phyloP scores from a whole-genome alignment of 1,140 invertebrate genomes.

The Zaprionus ornatus region DNA sequence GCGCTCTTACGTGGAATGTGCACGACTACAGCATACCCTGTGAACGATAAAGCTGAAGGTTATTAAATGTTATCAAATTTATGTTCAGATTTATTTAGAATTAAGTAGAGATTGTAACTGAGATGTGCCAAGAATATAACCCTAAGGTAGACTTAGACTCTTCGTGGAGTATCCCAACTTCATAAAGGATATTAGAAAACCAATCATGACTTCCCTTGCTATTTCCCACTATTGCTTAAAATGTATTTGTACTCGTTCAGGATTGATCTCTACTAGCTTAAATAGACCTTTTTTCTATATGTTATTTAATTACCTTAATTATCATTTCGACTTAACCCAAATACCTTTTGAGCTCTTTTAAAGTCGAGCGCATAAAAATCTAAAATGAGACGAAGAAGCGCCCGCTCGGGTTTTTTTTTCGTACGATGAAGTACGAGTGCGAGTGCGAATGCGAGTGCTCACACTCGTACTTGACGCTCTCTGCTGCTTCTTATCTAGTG shows the following conservation, averaged over 20 bases:
- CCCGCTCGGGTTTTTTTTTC: conserved; percentile 49
- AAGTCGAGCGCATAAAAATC: conserved; percentile 16
- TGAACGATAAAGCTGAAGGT: background rate
- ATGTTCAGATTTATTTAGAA: background rate
- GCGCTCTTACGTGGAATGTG: too few species aligned
- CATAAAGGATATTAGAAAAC: too few species aligned
- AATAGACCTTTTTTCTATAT: too few species aligned
- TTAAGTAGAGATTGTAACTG: too few species aligned
- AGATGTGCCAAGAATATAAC: too few species aligned
- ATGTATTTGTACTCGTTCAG: too few species aligned
- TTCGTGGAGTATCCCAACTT: too few species aligned
- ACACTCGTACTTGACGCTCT: conserved; percentile 47
- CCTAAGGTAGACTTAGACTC: too few species aligned
- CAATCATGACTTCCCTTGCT: too few species aligned
- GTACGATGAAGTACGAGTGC: conserved; percentile 29
- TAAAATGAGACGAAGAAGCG: conserved; percentile 42
- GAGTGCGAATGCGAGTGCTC: conserved; percentile 39
- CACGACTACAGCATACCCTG: conserved; percentile 4
- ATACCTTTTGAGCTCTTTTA: background rate
- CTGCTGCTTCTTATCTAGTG: conserved; percentile 74
- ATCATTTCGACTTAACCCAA: background rate
- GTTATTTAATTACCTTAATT: background rate
- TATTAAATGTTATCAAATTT: background rate
- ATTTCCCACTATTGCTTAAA: too few species aligned
- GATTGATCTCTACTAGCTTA: too few species aligned